Evolutionary conservation across 2,888 invertebrate species (phyloP), one percentile per base, ranked within the genome.

Genomic region (Pandemis corylana): DNA sequence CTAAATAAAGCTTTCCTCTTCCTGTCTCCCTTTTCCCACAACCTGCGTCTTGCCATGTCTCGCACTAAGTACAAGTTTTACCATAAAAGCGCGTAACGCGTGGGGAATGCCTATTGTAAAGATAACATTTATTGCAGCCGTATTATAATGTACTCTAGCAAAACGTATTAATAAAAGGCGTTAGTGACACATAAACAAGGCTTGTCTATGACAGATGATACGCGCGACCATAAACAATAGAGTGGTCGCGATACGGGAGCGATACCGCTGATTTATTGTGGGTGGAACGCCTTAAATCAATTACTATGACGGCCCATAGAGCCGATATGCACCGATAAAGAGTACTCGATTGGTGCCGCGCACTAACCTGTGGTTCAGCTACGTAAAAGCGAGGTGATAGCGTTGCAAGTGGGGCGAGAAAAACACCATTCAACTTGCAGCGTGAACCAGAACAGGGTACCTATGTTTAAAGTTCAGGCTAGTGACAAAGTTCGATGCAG

Each of bases 221-320:
- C 83, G 80, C 79, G 78, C 83, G 82, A 84, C 86, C 88, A 89
- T 88, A 91, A 88, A 92, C 90, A 92, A 90, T 90, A 82, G 88
- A 85, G 83, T 83, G 84, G 83, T 67, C 75, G 69, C 85, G 90
- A 90, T 92, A 89, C 84, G 84, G 76, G 81, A 76, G 80, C 85
- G 92, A 92, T 92, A 92, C 83, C 78, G 75, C 79, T 90, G 92
- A 93, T 90, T 91, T 90, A 93, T 92, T 80, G 87, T 80, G 80
- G 80, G 77, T 80, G 66, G 70, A 83, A 81, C 82, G 85, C 84
- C 87, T 86, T 88, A 85, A 89, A 92, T 92, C 91, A 91, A 91
- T 92, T 91, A 90, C 78, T 79, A 74, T 74, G 74, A 74, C 74
- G 65, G 74, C 61, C 51, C 69, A 69, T 74, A 56, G 72, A 64